Evolutionary conservation across 2,888 invertebrate species (phyloP), one percentile per base, ranked within the genome.

Genomic region (Micropterix aruncella): DNA sequence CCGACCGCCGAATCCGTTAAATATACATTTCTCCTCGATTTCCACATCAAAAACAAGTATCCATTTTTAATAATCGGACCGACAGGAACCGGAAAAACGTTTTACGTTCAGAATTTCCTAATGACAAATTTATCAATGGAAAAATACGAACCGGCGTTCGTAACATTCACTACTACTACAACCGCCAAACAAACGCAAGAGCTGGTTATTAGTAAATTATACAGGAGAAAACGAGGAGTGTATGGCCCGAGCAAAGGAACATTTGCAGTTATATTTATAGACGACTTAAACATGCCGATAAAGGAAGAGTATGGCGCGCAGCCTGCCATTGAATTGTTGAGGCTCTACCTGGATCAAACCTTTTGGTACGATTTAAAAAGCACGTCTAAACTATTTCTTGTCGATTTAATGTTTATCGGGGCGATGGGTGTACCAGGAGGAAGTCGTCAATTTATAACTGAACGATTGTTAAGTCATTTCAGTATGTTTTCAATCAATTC

Each of bases 341-440:
- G 91, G 44, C 82, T 90, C 57, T 86, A 74, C 60, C 82, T 90
- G 52, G 90, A 92, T 59, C 85, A 92, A 58, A 79, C 79, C 40
- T 79, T 88, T 59, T 92, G 94, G 82, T 91, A 90, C 60, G 92
- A 94, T 61, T 63, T 88, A 38, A 88, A 81, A 60, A 86, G 88
- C 44, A 89, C 87, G 0, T 75, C 81, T 1, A 84, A 84, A 56
- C 66, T 94, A n/a, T 75, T 67, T 46, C 66, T 94, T 37, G 72
- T 79, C 48, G 84, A 92, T 54, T 76, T 91, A 2, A 74, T 89
- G 53, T 81, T 94, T 53, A 69, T 92, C 42, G 82, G 83, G 15
- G 93, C 93, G 0, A 92, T 94, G 72, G 90, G 90, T 1, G 80
- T 90, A n/a, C 87, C 91, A 0, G 91, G 93, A 3, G 93, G 93